These are phyloP conservation scores for Bungarus multicinctus DNA, from an alignment of 2,113 vertebrate genomes.

Conservation along the genomic window DNA sequence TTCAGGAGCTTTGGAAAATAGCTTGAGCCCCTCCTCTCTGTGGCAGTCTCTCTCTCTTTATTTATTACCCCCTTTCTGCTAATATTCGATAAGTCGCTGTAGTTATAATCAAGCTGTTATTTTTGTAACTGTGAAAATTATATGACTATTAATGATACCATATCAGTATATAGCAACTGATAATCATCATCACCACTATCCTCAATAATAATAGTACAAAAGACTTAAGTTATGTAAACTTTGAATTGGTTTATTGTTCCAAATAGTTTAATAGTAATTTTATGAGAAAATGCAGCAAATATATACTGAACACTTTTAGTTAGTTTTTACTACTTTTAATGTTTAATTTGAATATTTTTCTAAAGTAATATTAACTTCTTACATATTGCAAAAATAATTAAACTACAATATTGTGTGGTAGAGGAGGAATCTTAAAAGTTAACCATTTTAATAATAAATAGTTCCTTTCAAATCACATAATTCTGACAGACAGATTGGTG, in stretches of 20 bases:
- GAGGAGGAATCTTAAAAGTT: conserved; percentile 39
- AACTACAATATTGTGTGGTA: conserved; percentile 18
- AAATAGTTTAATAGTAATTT: background rate
- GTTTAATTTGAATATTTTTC: background rate
- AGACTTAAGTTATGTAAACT: background rate
- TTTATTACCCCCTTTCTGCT: background rate
- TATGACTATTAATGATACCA: background rate
- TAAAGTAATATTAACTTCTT: conserved; percentile 2
- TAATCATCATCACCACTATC: background rate
- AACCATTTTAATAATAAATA: conserved; percentile 34
- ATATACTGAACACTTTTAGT: background rate
- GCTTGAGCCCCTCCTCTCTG: too few relatives aligned
- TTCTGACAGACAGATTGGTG: background rate
- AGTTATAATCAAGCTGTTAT: background rate
- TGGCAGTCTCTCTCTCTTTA: background rate
- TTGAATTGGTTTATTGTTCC: background rate
- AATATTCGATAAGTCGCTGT: background rate
- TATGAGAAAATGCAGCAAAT: background rate
- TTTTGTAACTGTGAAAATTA: background rate
- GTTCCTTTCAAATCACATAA: conserved; percentile 39
- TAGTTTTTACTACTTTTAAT: too few relatives aligned
- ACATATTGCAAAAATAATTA: conserved; percentile 25
- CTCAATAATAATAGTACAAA: background rate
- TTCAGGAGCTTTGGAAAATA: too few relatives aligned
- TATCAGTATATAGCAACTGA: background rate